These are phyloP conservation scores for Hypanus sabinus DNA, from an alignment of 2,113 vertebrate genomes.

Conservation along the genomic window DNA sequence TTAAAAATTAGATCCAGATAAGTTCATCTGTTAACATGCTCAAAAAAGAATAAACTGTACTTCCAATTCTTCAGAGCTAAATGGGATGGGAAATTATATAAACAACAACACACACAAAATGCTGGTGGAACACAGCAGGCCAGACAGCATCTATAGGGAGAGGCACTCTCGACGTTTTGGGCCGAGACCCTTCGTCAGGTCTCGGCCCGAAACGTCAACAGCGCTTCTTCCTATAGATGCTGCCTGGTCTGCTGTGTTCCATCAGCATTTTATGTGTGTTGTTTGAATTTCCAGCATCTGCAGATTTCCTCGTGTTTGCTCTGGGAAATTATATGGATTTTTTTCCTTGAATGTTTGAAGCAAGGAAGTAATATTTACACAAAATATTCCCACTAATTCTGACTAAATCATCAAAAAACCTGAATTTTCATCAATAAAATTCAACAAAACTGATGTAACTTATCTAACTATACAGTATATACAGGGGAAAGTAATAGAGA, in stretches of 20 bases:
- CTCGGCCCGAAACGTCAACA: too few species aligned
- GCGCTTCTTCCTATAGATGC: too few species aligned
- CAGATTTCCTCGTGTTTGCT: too few species aligned
- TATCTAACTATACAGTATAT: neutral
- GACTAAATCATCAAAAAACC: neutral
- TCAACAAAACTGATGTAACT: neutral
- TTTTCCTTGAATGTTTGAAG: neutral
- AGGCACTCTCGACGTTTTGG: too few species aligned
- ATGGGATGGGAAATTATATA: too few species aligned
- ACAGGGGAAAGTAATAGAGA: neutral
- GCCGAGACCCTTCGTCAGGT: too few species aligned
- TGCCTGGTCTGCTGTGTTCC: too few species aligned
- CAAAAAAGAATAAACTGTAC: neutral
- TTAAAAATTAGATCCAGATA: neutral
- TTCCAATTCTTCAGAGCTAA: neutral
- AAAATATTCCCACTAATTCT: neutral
- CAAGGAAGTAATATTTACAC: neutral
- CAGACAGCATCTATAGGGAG: too few species aligned
- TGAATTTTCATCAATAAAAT: neutral
- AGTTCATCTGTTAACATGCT: neutral
- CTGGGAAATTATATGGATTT: neutral
- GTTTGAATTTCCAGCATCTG: too few species aligned
- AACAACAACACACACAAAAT: too few species aligned
- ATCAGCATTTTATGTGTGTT: too few species aligned
- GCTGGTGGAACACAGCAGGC: too few species aligned